Percentiles rank a stretch among this genome's conserved stretches.
These are phyloP conservation scores for Agapostemon virescens DNA, from an alignment of 2,888 invertebrate species.

Conservation along the genomic window DNA sequence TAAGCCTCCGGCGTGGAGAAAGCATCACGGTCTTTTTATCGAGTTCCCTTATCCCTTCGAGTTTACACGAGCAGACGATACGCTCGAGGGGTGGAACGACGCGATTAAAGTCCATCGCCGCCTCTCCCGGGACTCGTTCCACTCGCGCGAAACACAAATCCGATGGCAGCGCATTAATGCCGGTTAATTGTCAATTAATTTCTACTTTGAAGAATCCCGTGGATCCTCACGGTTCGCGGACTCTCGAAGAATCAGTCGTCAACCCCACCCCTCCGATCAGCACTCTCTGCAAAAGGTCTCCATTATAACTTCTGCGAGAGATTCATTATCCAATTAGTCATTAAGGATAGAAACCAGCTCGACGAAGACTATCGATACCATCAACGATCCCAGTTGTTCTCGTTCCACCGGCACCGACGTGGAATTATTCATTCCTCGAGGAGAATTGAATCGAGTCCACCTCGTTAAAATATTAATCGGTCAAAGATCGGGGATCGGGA, in stretches of 20 bases:
- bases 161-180: slow-evolving; percentile 52
- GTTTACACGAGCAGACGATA: slow-evolving; percentile 62
- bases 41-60: slow-evolving; percentile 63
- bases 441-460: not conserved
- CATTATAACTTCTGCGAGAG: slow-evolving; percentile 39
- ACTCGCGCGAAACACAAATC: slow-evolving; percentile 59
- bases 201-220: slow-evolving; percentile 49
- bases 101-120: slow-evolving; percentile 50
- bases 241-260: slow-evolving; percentile 4
- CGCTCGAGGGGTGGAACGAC: slow-evolving; percentile 40
- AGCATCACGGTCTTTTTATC: slow-evolving; percentile 65
- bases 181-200: slow-evolving; percentile 67
- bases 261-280: not conserved
- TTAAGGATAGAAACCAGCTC: slow-evolving; percentile 28
- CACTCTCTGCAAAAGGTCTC: slow-evolving; percentile 20
- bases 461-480: slow-evolving; percentile 46
- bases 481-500: slow-evolving; percentile 16
- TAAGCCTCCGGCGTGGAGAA: slow-evolving; percentile 62
- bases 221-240: slow-evolving; percentile 21
- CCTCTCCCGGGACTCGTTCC: slow-evolving; percentile 26
- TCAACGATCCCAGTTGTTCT: not conserved
- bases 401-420: not conserved
- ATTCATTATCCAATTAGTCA: slow-evolving; percentile 49
- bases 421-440: slow-evolving; percentile 20
- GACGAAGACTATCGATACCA: slow-evolving; percentile 33